These are phyloP conservation scores for Muscicapa adusta DNA, from an alignment of 2,113 vertebrate species.

Conservation along the genomic window DNA sequence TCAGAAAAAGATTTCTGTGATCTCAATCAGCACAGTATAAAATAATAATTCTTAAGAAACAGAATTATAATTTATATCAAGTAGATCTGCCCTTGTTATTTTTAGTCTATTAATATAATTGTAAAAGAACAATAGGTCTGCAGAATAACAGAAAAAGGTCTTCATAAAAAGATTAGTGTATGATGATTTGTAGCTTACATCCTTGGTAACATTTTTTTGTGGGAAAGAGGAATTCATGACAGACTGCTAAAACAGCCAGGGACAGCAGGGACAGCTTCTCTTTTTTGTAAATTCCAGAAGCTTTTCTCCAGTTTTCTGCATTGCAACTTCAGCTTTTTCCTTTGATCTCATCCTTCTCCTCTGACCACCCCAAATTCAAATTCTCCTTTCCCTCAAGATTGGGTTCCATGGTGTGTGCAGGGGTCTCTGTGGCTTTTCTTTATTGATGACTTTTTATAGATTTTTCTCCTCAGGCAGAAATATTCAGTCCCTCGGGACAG, in stretches of 20 bases:
- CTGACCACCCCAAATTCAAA: not conserved
- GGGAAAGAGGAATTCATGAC: not conserved
- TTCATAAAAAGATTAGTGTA: not conserved
- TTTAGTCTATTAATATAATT: not conserved
- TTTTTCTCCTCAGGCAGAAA: not conserved
- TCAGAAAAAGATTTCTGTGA: not conserved
- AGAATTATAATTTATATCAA: not conserved
- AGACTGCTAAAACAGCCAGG: not conserved
- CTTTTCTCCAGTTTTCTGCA: not conserved
- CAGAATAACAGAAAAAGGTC: not conserved
- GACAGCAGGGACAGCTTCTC: not conserved
- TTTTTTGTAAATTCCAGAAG: not conserved
- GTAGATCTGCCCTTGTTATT: not conserved
- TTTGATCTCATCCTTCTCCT: not conserved
- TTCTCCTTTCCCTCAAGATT: not conserved
- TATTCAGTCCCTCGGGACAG: not conserved
- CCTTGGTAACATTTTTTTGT: not conserved
- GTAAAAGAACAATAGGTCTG: conserved; percentile 2
- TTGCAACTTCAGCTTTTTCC: not conserved
- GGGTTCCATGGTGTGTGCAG: not conserved
- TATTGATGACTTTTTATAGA: not conserved
- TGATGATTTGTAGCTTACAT: conserved; percentile 4
- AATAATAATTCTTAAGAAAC: not conserved
- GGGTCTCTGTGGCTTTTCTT: not conserved
- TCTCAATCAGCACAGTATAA: not conserved